These are phyloP conservation scores for Trichonephila inaurata DNA, from an alignment of 1,140 invertebrate species.

Conservation along the genomic window DNA sequence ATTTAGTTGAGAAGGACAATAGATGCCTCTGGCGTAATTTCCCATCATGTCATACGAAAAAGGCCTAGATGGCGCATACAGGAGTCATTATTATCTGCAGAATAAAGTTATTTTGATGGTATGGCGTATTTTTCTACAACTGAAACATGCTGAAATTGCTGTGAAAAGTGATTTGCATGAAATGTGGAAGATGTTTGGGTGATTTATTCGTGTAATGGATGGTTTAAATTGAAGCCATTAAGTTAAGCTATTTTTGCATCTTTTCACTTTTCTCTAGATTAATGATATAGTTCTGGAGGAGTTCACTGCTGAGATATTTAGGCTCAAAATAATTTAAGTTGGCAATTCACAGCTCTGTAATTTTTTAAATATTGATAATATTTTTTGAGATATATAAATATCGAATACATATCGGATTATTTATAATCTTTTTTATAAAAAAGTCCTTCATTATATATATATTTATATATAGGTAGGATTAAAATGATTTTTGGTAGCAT, in stretches of 20 bases:
- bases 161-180: background rate
- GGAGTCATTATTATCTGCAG: slow-evolving; percentile 1
- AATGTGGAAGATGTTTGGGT: background rate
- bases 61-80: background rate
- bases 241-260: background rate
- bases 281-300: too few relatives aligned
- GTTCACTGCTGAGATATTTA: too few relatives aligned
- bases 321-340: too few relatives aligned
- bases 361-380: too few relatives aligned
- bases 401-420: too few relatives aligned
- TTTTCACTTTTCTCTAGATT: too few relatives aligned
- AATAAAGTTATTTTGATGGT: slow-evolving; percentile 5
- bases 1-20: slow-evolving; percentile 25
- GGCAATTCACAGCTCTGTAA: too few relatives aligned
- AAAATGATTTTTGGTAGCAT: too few relatives aligned
- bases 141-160: background rate
- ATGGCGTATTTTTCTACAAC: background rate
- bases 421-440: too few relatives aligned
- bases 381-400: too few relatives aligned
- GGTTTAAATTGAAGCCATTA: background rate
- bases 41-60: slow-evolving; percentile 26
- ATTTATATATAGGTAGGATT: too few relatives aligned
- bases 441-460: too few relatives aligned
- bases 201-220: background rate
- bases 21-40: slow-evolving; percentile 1